A percentile compares a stretch with the other conserved stretches of the same genome.
phyloP scores from a whole-genome alignment of 2,797 vertebrate genomes.

The Pantherophis alleghaniensis region DNA sequence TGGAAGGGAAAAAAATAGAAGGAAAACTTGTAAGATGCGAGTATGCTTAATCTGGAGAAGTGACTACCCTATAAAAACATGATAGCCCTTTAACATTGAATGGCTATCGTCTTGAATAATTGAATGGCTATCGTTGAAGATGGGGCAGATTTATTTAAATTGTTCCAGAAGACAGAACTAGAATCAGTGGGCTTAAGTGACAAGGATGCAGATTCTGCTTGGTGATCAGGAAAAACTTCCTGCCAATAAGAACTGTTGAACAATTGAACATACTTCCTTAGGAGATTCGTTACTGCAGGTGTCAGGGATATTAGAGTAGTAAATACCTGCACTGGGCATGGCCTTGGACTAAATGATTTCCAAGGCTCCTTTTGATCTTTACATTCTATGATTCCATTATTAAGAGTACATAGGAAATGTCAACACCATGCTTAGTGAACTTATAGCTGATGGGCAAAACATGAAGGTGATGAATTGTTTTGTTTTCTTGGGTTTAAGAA shows the following conservation, averaged over 20 bases:
- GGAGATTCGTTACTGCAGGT: not conserved
- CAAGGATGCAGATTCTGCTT: not conserved
- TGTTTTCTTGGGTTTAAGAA: not conserved
- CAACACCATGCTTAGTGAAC: not conserved
- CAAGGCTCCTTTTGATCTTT: not conserved
- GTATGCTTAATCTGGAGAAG: not conserved
- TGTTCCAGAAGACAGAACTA: not conserved
- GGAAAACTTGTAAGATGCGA: not conserved
- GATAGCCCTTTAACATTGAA: not conserved
- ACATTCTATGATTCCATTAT: not conserved
- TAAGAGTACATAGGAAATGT: not conserved
- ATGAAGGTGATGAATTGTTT: not conserved
- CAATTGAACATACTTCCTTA: not conserved
- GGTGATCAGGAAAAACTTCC: not conserved
- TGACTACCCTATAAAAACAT: not conserved
- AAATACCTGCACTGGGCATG: not conserved
- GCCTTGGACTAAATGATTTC: not conserved
- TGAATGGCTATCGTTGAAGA: not conserved
- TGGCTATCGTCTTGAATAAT: not conserved
- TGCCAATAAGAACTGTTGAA: not conserved
- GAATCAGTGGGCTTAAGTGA: not conserved
- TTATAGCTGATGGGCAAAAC: not conserved
- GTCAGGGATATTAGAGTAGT: not conserved
- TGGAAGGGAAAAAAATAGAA: not conserved
- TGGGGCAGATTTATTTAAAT: not conserved